Percentiles rank a stretch among this genome's conserved stretches.
phyloP scores from a whole-genome alignment of 2,888 invertebrate species.

The Matsumyia berberina region DNA sequence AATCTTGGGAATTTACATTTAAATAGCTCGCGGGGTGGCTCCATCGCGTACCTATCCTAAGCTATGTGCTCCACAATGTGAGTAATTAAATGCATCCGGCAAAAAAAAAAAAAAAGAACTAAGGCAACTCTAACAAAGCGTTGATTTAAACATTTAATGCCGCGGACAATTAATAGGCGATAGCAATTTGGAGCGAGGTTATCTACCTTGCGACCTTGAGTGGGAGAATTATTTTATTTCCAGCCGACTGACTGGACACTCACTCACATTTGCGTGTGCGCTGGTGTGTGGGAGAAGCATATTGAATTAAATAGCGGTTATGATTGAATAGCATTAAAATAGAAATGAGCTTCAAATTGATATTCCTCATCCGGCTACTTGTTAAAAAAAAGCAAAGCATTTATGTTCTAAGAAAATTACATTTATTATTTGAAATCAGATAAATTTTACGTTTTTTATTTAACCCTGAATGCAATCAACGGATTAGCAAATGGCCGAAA shows the following conservation, averaged over 20 bases:
- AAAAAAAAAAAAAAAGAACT: conserved; percentile 4
- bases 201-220: conserved; percentile 71
- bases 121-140: conserved; percentile 15
- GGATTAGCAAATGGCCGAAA: too few species aligned
- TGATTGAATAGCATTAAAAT: conserved; percentile 50
- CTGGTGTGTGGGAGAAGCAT: neutral
- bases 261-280: conserved; percentile 6
- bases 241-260: conserved; percentile 32
- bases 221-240: conserved; percentile 62
- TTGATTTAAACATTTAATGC: conserved; percentile 21
- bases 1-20: neutral
- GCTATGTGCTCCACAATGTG: neutral
- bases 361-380: neutral
- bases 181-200: conserved; percentile 71
- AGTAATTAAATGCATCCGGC: conserved; percentile 48
- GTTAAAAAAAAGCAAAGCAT: neutral
- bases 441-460: neutral
- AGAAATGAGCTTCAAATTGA: conserved; percentile 43
- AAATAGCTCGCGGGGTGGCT: neutral
- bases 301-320: conserved; percentile 12
- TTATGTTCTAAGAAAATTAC: neutral
- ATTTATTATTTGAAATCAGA: neutral
- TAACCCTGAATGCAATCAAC: neutral
- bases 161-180: conserved; percentile 50
- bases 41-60: too few species aligned